These are phyloP conservation scores for Chelonus insularis DNA, from an alignment of 1,140 invertebrate genomes.

Conservation along the genomic window DNA sequence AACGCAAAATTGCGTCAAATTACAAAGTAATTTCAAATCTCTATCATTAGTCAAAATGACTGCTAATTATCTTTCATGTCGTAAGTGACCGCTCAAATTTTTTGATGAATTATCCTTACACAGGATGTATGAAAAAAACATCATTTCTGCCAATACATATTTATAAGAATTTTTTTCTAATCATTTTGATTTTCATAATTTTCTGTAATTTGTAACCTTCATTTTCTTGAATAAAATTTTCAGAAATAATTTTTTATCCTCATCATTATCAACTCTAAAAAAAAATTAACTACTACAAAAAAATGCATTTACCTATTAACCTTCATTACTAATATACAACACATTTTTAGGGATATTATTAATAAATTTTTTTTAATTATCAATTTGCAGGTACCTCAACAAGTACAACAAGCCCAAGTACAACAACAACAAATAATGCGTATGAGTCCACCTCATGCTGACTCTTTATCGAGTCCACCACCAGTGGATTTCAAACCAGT, in stretches of 20 bases:
- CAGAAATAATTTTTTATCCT: too few species aligned
- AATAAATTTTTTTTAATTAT: not conserved
- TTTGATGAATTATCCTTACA: constrained; percentile 5
- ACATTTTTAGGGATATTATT: too few species aligned
- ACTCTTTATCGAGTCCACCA: constrained; percentile 49
- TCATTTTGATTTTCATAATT: too few species aligned
- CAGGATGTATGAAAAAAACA: not conserved
- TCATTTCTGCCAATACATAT: too few species aligned
- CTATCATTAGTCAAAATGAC: constrained; percentile 32
- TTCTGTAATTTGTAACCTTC: too few species aligned
- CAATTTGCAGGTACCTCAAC: constrained; percentile 49
- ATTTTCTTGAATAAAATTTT: too few species aligned
- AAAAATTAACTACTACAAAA: too few species aligned
- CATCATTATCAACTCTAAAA: too few species aligned
- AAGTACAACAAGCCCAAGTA: constrained; percentile 47
- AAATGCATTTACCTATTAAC: too few species aligned
- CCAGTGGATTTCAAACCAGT: too few species aligned
- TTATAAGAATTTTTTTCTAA: too few species aligned
- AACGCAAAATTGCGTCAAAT: constrained; percentile 35
- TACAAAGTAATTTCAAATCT: constrained; percentile 30
- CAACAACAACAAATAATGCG: constrained; percentile 54
- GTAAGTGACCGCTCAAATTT: constrained; percentile 19
- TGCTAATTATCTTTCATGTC: constrained; percentile 30
- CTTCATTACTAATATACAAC: too few species aligned
- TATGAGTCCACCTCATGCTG: constrained; percentile 52